Base-by-base conservation (phyloP, 2,797 vertebrate genomes). In the Crenuchus spilurus region DNA sequence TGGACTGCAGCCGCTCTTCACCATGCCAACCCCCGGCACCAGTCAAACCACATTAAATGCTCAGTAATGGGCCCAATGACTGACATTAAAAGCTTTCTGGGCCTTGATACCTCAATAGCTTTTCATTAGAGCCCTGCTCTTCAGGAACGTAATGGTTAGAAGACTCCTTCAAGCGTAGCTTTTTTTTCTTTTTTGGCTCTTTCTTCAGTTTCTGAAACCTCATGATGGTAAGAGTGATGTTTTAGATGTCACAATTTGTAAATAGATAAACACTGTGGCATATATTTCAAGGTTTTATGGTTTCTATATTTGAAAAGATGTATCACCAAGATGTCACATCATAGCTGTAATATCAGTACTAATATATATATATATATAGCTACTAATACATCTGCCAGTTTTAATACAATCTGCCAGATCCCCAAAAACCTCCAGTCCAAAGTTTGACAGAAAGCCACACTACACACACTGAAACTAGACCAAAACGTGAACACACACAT, bases 61-160 rank as follows among this genome's bases (percentile, higher is more conserved):
- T 80, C 84, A 81, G 39, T 75, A 87, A 84, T 76, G 69, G 80
- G 28, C 20, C 67, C 80, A 88, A 88, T 79, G 63, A 88, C 82
- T 83, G 68, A 80, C 80, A 84, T 77, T 77, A 84, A 87, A 85
- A 77, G 46, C 68, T 84, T 85, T 58, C 57, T 54, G 81, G 60
- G 35, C 0, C 66, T 83, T 81, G 81, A 80, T 1, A 64, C 66
- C 79, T 84, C 60, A 86, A 16, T 68, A 88, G 41, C 1, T 86
- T 87, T 85, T 85, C 16, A 80, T 80, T 84, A 83, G 48, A 54
- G 63, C 82, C 54, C 10, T 80, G 79, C 78, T 82, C 30, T 69
- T 13, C 61, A 77, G 72, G 28, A 67, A 78, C 33, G 30, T 70
- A 76, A 80, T 76, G 60, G 60, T 52, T 11, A 63, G 48, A 62